These are phyloP conservation scores for Euplexia lucipara DNA, from an alignment of 2,888 invertebrate genomes.

Conservation along the genomic window DNA sequence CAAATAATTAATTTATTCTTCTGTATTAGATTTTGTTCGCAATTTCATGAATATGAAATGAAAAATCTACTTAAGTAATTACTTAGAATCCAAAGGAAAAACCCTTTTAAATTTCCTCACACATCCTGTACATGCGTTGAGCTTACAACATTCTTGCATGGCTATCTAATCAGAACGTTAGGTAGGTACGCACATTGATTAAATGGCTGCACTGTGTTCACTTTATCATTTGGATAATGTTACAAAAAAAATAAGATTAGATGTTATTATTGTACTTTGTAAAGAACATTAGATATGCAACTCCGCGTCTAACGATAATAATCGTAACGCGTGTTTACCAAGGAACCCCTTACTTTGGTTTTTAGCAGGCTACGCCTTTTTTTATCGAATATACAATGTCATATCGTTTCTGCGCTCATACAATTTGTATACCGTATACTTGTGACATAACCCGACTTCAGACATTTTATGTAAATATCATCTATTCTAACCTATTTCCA, in stretches of 20 bases:
- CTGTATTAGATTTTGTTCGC: too few species aligned
- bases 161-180: constrained; percentile 84
- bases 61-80: too few species aligned
- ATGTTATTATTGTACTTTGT: constrained; percentile 40
- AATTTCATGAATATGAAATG: too few species aligned
- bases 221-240: constrained; percentile 62
- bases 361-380: neutral
- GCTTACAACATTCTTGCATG: constrained; percentile 80
- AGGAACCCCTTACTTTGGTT: neutral
- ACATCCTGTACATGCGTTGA: constrained; percentile 35
- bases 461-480: too few species aligned
- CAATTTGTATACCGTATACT: too few species aligned
- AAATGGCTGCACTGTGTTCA: constrained; percentile 77
- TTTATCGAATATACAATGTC: neutral
- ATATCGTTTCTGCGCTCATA: too few species aligned
- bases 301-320: neutral
- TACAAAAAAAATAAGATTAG: constrained; percentile 64
- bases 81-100: neutral
- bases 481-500: too few species aligned
- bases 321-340: neutral
- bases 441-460: too few species aligned
- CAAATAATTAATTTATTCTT: too few species aligned
- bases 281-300: constrained; percentile 47
- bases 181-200: constrained; percentile 77
- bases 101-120: neutral